phyloP scores from a whole-genome alignment of 2,113 vertebrate species.

The Oceanites oceanicus region DNA sequence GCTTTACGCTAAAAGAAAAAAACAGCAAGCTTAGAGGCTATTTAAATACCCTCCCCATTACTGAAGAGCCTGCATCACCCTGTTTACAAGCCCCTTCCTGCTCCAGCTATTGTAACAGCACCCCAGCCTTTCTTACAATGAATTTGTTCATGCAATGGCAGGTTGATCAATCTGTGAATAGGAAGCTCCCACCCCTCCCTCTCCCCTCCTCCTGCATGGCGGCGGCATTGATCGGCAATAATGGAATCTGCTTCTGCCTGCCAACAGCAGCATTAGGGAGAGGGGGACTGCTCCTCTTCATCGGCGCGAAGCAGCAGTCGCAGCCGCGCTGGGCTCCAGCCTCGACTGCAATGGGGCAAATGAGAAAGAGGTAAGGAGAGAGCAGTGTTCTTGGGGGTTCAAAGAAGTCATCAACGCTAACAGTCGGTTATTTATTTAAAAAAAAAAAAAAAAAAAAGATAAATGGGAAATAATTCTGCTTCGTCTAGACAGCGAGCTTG shows the following conservation, averaged over 20 bases:
- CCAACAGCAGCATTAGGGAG: constrained; percentile 75
- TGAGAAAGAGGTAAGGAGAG: neutral
- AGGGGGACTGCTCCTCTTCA: constrained; percentile 65
- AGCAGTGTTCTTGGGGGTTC: neutral
- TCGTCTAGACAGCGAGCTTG: neutral
- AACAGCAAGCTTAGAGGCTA: constrained; percentile 54
- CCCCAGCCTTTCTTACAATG: constrained; percentile 68
- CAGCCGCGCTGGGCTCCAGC: constrained; percentile 55
- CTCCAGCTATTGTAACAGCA: constrained; percentile 67
- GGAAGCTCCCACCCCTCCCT: constrained; percentile 77
- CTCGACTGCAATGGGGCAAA: neutral
- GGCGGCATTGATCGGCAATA: constrained; percentile 81
- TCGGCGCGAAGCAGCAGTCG: constrained; percentile 45
- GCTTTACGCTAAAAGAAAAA: constrained; percentile 30
- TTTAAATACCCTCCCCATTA: constrained; percentile 55
- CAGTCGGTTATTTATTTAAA: neutral
- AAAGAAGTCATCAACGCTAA: neutral
- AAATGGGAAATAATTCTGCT: neutral
- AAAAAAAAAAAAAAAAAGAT: neutral
- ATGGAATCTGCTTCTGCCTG: constrained; percentile 76
- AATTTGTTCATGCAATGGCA: constrained; percentile 77
- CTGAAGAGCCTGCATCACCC: constrained; percentile 34
- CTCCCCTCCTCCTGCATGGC: constrained; percentile 73
- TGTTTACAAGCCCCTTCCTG: constrained; percentile 62
- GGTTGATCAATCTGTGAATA: constrained; percentile 82